Conservation (phyloP, 2,113 vertebrate species). For the Malaclemys terrapin region DNA sequence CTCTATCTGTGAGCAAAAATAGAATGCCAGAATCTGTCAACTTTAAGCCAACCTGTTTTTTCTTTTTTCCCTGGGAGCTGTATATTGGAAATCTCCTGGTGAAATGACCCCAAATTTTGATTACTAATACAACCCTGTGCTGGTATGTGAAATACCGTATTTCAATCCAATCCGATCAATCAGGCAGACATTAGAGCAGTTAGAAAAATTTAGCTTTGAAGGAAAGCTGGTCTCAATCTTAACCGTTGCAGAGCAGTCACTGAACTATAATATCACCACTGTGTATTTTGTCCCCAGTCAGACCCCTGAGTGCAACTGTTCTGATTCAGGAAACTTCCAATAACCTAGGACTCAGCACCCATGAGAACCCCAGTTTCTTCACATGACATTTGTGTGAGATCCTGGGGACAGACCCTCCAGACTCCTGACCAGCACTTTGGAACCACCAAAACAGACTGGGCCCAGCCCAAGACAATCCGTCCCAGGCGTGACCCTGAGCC, state of each 20-base stretch:
- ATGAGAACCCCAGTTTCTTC: neutral
- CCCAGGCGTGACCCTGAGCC: neutral
- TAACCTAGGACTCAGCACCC: neutral
- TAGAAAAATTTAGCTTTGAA: neutral
- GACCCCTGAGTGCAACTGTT: neutral
- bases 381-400: neutral
- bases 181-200: too few species aligned
- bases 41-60: too few species aligned
- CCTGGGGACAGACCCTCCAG: neutral
- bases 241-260: neutral
- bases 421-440: neutral
- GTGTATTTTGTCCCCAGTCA: neutral
- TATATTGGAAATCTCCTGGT: too few species aligned
- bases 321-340: neutral
- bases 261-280: neutral
- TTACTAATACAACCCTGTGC: neutral
- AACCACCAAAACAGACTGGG: neutral
- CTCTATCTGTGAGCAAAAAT: neutral
- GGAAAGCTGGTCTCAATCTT: neutral
- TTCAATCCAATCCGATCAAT: neutral
- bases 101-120: neutral
- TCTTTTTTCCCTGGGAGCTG: too few species aligned
- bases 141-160: neutral
- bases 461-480: neutral
- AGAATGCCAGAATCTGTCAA: too few species aligned